A percentile compares a stretch with the other conserved stretches of the same genome.
Conservation (phyloP, 1,140 invertebrate genomes). For the Grapholita molesta region DNA sequence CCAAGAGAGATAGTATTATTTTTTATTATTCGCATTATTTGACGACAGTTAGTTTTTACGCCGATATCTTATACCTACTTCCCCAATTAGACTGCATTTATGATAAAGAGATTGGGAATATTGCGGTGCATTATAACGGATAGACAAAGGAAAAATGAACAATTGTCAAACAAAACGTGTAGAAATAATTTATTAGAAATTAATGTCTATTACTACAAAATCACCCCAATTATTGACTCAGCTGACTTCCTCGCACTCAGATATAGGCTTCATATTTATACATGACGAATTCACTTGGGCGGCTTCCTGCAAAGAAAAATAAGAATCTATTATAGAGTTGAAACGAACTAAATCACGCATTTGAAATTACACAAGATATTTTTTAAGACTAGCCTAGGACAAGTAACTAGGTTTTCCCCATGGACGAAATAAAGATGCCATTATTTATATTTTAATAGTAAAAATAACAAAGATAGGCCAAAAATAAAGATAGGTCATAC, state of each 20-base stretch:
- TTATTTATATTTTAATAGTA: no score
- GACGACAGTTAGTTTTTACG: no score
- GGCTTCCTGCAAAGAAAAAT: conserved; percentile 40
- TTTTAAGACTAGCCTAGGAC: not conserved
- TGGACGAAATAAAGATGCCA: no score
- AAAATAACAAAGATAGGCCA: no score
- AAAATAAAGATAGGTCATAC: no score
- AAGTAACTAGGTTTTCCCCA: no score
- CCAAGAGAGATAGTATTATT: no score
- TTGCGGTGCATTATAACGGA: no score
- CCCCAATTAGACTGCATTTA: no score
- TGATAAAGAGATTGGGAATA: no score
- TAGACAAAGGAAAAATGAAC: not conserved
- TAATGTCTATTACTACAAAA: conserved; percentile 18
- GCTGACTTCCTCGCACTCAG: conserved; percentile 52
- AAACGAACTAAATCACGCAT: not conserved
- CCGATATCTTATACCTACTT: no score
- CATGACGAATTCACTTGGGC: conserved; percentile 37
- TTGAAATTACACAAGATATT: not conserved
- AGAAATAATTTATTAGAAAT: conserved; percentile 21
- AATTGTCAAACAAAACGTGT: conserved; percentile 7
- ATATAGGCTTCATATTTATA: conserved; percentile 59
- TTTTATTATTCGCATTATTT: no score
- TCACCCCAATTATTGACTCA: conserved; percentile 19
- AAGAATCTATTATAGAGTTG: not conserved